Percentiles rank a stretch among this genome's conserved stretches.
These are phyloP conservation scores for Pyralis farinalis DNA, from an alignment of 2,888 invertebrate genomes.

Conservation along the genomic window DNA sequence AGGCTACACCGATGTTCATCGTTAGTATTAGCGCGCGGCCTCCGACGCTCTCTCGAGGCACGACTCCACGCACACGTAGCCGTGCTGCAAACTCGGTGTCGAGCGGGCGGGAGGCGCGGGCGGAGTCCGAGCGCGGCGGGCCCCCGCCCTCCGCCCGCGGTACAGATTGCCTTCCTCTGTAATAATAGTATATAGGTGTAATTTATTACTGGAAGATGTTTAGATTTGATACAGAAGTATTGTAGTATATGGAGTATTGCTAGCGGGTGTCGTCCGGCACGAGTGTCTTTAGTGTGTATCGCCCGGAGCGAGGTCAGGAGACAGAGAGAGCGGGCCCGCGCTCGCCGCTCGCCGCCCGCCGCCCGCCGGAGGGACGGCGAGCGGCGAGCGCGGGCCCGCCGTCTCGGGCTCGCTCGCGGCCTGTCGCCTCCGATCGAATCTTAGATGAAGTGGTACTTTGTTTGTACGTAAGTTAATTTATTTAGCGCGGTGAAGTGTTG, in stretches of 20 bases:
- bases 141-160: conserved; percentile 12
- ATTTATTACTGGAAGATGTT: conserved; percentile 37
- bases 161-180: conserved; percentile 37
- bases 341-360: background rate
- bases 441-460: conserved; percentile 10
- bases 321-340: background rate
- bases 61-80: too few relatives aligned
- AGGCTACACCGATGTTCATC: too few relatives aligned
- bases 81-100: too few relatives aligned
- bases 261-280: background rate
- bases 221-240: conserved; percentile 50
- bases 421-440: background rate
- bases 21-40: too few relatives aligned
- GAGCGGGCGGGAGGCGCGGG: too few relatives aligned
- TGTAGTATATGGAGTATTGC: conserved; percentile 5
- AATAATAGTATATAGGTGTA: conserved; percentile 35
- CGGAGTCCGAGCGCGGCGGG: background rate
- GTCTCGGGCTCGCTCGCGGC: background rate
- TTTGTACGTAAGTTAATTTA: conserved; percentile 8
- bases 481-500: background rate
- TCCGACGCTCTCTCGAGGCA: too few relatives aligned
- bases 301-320: too few relatives aligned
- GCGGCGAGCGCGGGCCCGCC: background rate
- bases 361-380: too few relatives aligned
- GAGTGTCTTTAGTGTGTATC: too few relatives aligned